Percentiles rank a stretch among this genome's conserved stretches.
These are phyloP conservation scores for Clanis bilineata DNA, from an alignment of 2,888 invertebrate genomes.

Conservation along the genomic window DNA sequence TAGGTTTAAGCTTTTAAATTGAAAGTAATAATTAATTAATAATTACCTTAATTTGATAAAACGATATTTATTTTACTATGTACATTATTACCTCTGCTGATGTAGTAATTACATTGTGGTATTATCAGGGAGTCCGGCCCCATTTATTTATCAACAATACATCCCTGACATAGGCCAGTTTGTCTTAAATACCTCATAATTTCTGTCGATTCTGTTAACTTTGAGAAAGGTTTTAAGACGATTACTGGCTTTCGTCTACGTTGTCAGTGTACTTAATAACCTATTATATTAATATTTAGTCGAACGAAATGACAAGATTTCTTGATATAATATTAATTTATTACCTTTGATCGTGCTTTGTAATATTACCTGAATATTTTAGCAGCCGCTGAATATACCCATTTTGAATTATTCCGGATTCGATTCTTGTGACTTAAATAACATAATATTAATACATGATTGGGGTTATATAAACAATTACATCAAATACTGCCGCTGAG, in stretches of 20 bases:
- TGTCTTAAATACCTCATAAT: constrained; percentile 6
- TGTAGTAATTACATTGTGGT: too few relatives aligned
- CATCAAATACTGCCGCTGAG: too few relatives aligned
- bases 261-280: not conserved
- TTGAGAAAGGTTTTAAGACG: not conserved
- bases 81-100: too few relatives aligned
- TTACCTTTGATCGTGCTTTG: not conserved
- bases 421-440: not conserved
- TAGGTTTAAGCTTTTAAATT: too few relatives aligned
- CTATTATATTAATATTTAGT: not conserved
- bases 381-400: not conserved
- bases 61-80: too few relatives aligned
- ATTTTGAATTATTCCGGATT: not conserved
- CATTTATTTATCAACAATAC: not conserved
- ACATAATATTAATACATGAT: too few relatives aligned
- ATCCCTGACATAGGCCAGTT: not conserved
- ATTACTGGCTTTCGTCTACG: constrained; percentile 2
- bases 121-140: not conserved
- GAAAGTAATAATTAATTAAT: too few relatives aligned
- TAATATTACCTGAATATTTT: not conserved
- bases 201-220: constrained; percentile 6
- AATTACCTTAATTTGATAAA: too few relatives aligned
- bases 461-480: too few relatives aligned
- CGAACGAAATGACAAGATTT: not conserved
- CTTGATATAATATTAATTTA: not conserved